Conservation (phyloP, 2,888 invertebrate genomes). For the Drosophila gaucha region DNA sequence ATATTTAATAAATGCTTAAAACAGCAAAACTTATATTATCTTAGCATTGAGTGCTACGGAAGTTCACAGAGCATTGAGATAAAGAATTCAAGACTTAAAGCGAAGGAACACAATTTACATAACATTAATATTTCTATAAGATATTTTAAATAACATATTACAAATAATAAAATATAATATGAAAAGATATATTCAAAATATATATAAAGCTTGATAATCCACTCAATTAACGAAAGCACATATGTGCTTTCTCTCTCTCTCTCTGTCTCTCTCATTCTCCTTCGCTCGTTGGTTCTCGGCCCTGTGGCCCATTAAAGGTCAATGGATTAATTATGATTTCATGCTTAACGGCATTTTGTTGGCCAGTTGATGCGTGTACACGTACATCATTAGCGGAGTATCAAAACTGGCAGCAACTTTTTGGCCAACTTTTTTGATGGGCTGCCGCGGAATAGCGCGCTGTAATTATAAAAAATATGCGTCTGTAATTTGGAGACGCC, state of each 20-base stretch:
- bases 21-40: too few species aligned
- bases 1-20: too few species aligned
- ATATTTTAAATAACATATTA: not conserved
- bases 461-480: constrained; percentile 75
- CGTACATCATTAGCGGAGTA: constrained; percentile 68
- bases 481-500: constrained; percentile 53
- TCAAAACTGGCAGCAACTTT: constrained; percentile 43
- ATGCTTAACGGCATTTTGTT: constrained; percentile 37
- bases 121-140: too few species aligned
- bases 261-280: not conserved
- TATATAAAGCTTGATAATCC: not conserved
- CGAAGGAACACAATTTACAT: too few species aligned
- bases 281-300: not conserved
- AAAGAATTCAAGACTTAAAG: too few species aligned
- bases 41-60: too few species aligned
- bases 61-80: too few species aligned
- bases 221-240: not conserved
- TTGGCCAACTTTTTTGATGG: constrained; percentile 45
- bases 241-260: not conserved
- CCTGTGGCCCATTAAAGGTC: constrained; percentile 44
- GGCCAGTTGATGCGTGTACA: constrained; percentile 50
- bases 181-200: not conserved
- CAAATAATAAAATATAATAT: not conserved
- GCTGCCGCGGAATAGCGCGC: constrained; percentile 17
- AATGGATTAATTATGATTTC: constrained; percentile 54